Percentiles rank a stretch among this genome's conserved stretches.
Evolutionary conservation across 1,140 invertebrate genomes (phyloP).

Genomic region (Pomacea maculata): DNA sequence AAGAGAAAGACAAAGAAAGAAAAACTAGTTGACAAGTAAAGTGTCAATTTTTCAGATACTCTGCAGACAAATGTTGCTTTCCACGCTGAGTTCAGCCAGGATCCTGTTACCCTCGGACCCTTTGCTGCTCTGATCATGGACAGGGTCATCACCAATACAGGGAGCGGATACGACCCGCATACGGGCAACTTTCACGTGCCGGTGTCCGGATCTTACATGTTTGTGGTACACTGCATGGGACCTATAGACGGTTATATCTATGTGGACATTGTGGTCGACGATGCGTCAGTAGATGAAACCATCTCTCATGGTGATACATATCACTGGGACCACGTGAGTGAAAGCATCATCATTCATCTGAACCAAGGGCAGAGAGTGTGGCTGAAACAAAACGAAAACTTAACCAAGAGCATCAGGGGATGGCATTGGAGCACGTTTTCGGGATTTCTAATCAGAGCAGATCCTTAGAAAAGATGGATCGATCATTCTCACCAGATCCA

Average conservation of each 20-base stretch:
- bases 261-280: neutral
- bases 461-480: neutral
- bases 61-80: neutral
- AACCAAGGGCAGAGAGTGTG: neutral
- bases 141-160: neutral
- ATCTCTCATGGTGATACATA: neutral
- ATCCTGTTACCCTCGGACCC: neutral
- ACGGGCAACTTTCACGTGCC: constrained; percentile 4
- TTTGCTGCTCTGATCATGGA: neutral
- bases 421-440: neutral
- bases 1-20: too few species aligned
- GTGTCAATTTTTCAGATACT: too few species aligned
- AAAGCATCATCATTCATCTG: neutral
- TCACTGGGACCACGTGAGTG: neutral
- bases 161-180: neutral
- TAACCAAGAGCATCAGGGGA: neutral
- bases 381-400: neutral
- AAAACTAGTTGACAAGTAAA: too few species aligned
- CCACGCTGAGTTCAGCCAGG: constrained; percentile 7
- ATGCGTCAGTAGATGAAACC: neutral
- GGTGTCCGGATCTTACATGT: neutral
- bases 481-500: too few species aligned
- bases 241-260: neutral
- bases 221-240: neutral
- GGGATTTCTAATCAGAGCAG: neutral